Conservation (phyloP, 1,140 invertebrate species). For the Heliconius himera region DNA sequence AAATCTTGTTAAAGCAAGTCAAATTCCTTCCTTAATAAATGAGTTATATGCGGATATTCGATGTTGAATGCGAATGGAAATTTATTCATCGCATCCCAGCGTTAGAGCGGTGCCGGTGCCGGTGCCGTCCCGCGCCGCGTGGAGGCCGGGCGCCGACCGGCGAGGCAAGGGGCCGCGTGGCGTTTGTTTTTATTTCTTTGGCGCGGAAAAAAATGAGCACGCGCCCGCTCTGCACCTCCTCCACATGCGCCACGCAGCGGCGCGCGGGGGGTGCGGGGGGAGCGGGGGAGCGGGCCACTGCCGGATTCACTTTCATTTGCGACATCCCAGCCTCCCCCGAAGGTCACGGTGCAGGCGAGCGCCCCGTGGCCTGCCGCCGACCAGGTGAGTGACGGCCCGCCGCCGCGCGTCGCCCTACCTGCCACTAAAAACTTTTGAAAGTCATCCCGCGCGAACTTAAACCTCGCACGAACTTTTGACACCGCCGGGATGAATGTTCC, state of each 20-base stretch:
- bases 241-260: constrained; percentile 81
- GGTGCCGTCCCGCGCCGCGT: not conserved
- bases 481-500: constrained; percentile 23
- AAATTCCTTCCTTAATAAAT: not conserved
- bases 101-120: not conserved
- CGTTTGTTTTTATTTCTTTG: constrained; percentile 79
- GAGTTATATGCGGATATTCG: not conserved
- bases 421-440: constrained; percentile 60
- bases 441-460: constrained; percentile 48
- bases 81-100: not conserved
- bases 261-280: constrained; percentile 63
- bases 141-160: not conserved
- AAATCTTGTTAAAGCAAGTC: constrained; percentile 14
- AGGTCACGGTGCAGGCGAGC: constrained; percentile 75
- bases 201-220: constrained; percentile 77
- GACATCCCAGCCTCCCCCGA: constrained; percentile 77
- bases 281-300: constrained; percentile 45
- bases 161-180: constrained; percentile 63
- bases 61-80: not conserved
- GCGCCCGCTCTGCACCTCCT: constrained; percentile 78
- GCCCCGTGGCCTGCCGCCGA: constrained; percentile 64
- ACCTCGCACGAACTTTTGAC: constrained; percentile 31
- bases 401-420: not conserved
- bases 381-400: constrained; percentile 22
- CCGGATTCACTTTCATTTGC: constrained; percentile 81